Evolutionary conservation across 2,888 invertebrate species (phyloP), one percentile per base, ranked within the genome.

Genomic region (Tigriopus californicus): DNA sequence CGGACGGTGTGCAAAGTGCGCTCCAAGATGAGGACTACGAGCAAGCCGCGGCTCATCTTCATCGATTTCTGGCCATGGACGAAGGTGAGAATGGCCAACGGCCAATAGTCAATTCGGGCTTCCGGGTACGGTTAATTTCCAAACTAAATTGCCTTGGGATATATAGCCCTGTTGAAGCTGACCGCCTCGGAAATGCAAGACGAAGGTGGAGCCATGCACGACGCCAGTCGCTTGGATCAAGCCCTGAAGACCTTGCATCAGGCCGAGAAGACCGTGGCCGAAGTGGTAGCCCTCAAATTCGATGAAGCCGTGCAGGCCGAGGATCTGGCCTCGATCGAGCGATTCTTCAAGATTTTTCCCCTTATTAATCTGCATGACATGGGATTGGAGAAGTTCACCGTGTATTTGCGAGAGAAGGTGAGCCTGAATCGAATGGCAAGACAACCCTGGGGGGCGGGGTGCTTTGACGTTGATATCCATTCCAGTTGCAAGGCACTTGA

Each of bases 301-400:
- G 88, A 91, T 66, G 90, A 91, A 68, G 90, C 97, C 4, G 85
- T 94, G 0, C 79, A 80, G 60, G 80, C 80, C 56, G 86, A 87
- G 66, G 94, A 97, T 70, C 77, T 88, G 47, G 84, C 85, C 0
- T 85, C 86, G 0, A 86, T 95, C 18, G 92, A 95, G 70, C 76
- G 95, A 60, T 88, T 95, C 69, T 97, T 97, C 71, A 95, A 95
- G 72, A 82, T 98, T 67, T 98, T 95, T 72, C 97, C 98, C 0
- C 76, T 95, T 61, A 76, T 99, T 10, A 90, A 90, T 18, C 83
- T 88, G 72, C 87, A 94, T 62, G 80, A 84, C 46, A 86, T 88
- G 66, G 97, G 97, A 0, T 79, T 98, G 13, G 79, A 80, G 61
- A 81, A 88, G 66, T 90, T 94, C 68, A 86, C 89, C 40, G 79